Evolutionary conservation across 2,888 invertebrate genomes (phyloP).

Genomic region (Keiferia lycopersicella): DNA sequence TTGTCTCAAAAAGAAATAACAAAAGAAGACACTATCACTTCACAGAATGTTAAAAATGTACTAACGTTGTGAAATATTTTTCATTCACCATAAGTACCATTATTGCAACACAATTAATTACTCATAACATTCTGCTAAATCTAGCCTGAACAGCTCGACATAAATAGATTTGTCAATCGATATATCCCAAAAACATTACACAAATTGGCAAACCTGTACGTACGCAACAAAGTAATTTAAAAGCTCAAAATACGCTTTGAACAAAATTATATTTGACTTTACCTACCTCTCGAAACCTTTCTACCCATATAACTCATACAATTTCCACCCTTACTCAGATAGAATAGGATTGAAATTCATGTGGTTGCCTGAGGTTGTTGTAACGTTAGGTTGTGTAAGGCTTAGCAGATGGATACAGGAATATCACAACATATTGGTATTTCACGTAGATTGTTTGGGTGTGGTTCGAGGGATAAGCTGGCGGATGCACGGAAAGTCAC

Average conservation of each 20-base stretch:
- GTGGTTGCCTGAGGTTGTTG: slow-evolving; percentile 27
- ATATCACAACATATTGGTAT: slow-evolving; percentile 64
- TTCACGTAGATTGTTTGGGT: slow-evolving; percentile 52
- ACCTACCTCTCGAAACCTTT: neutral
- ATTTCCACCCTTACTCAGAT: neutral
- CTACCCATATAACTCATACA: neutral
- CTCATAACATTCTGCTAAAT: neutral
- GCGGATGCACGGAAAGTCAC: slow-evolving; percentile 28
- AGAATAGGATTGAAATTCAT: neutral
- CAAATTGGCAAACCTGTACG: neutral
- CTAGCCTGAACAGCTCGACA: neutral
- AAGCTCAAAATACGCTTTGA: slow-evolving; percentile 25
- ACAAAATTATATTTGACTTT: slow-evolving; percentile 26
- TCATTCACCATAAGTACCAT: too few relatives aligned
- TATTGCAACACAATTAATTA: too few relatives aligned
- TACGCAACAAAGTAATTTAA: slow-evolving; percentile 23
- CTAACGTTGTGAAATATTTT: too few relatives aligned
- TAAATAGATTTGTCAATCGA: slow-evolving; percentile 2
- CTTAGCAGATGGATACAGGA: slow-evolving; percentile 42
- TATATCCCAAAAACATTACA: slow-evolving; percentile 2
- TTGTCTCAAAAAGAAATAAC: too few relatives aligned
- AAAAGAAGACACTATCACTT: too few relatives aligned
- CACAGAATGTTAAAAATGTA: too few relatives aligned
- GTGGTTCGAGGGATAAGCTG: slow-evolving; percentile 36
- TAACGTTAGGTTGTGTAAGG: neutral